Evolutionary conservation across 2,888 invertebrate species (phyloP).

Genomic region (Apodemia zela): DNA sequence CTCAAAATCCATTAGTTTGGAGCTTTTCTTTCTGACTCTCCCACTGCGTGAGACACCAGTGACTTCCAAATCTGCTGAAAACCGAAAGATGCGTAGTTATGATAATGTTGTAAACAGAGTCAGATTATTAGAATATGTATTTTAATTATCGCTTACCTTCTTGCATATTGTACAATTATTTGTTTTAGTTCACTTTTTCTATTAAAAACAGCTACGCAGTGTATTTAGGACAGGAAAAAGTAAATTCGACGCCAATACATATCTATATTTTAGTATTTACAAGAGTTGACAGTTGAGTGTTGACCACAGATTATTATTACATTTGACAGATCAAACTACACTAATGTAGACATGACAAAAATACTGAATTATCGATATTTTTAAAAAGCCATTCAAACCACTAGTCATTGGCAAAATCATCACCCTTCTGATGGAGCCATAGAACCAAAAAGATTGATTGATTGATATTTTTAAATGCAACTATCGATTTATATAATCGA

Average conservation of each 20-base stretch:
- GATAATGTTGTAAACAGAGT: not conserved
- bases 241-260: not conserved
- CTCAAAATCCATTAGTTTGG: slow-evolving; percentile 95
- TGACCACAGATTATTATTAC: no score
- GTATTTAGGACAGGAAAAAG: not conserved
- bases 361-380: no score
- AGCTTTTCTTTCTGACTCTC: slow-evolving; percentile 95
- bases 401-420: no score
- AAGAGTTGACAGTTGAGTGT: no score
- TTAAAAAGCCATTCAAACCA: no score
- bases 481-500: no score
- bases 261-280: no score
- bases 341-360: no score
- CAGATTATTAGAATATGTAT: not conserved
- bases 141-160: slow-evolving; percentile 23
- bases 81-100: slow-evolving; percentile 23
- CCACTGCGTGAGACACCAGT: slow-evolving; percentile 94
- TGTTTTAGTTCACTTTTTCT: not conserved
- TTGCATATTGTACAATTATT: slow-evolving; percentile 24
- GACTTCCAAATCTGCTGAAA: slow-evolving; percentile 84
- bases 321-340: no score
- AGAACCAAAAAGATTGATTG: no score
- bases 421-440: no score
- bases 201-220: not conserved
- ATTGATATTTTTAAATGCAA: no score